A percentile compares a stretch with the other conserved stretches of the same genome.
These are phyloP conservation scores for Nebria salina DNA, from an alignment of 2,888 invertebrate genomes.

Conservation along the genomic window DNA sequence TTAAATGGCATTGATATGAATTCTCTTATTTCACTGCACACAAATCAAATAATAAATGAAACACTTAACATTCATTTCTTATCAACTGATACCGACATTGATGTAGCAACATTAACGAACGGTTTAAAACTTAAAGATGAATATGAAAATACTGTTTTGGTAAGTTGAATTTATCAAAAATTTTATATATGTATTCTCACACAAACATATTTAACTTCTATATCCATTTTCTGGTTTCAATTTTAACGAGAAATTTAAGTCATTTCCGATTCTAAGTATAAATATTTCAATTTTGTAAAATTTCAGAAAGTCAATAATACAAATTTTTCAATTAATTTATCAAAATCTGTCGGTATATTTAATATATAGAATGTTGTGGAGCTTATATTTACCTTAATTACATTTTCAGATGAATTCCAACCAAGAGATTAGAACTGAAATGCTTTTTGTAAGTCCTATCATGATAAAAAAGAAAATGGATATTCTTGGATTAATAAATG, in stretches of 20 bases:
- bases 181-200: too few species aligned
- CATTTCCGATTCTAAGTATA: neutral
- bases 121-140: slow-evolving; percentile 61
- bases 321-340: neutral
- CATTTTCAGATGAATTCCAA: slow-evolving; percentile 52
- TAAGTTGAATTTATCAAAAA: slow-evolving; percentile 56
- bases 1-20: slow-evolving; percentile 64
- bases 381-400: neutral
- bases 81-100: slow-evolving; percentile 53
- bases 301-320: neutral
- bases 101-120: slow-evolving; percentile 61
- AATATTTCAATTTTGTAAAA: neutral
- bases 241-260: too few species aligned
- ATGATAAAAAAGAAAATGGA: slow-evolving; percentile 57
- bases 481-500: slow-evolving; percentile 58
- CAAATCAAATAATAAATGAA: slow-evolving; percentile 61
- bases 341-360: too few species aligned
- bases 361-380: neutral
- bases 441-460: slow-evolving; percentile 59
- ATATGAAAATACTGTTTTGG: slow-evolving; percentile 66
- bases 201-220: too few species aligned
- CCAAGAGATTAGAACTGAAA: slow-evolving; percentile 61
- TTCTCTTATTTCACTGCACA: slow-evolving; percentile 62
- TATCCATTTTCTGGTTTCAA: too few species aligned
- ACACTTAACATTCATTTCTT: slow-evolving; percentile 59